Evolutionary conservation across 2,797 vertebrate species (phyloP).

Genomic region (Xenentodon cancila): DNA sequence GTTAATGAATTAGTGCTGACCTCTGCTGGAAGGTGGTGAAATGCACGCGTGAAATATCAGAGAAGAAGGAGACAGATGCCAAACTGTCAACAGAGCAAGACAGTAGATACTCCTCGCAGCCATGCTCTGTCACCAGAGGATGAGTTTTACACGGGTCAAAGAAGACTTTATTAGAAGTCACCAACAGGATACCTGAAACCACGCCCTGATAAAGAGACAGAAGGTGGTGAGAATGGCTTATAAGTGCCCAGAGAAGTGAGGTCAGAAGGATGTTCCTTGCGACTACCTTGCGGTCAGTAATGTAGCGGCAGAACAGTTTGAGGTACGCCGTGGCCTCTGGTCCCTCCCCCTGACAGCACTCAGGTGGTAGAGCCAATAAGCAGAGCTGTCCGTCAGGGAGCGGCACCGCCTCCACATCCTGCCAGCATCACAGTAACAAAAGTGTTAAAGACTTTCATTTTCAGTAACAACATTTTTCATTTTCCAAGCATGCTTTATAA

Average conservation of each 20-base stretch:
- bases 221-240: neutral
- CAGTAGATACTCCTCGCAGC: constrained; percentile 85
- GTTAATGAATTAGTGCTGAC: constrained; percentile 54
- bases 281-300: constrained; percentile 84
- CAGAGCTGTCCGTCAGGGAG: constrained; percentile 85
- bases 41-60: constrained; percentile 81
- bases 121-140: constrained; percentile 83
- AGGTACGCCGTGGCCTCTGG: constrained; percentile 76
- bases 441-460: neutral
- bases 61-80: constrained; percentile 80
- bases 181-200: constrained; percentile 83
- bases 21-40: constrained; percentile 79
- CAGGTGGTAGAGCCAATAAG: constrained; percentile 81
- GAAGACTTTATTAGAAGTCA: constrained; percentile 85
- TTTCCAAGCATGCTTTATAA: neutral
- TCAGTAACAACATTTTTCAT: neutral
- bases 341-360: constrained; percentile 79
- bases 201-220: constrained; percentile 74
- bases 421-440: constrained; percentile 16
- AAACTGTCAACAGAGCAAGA: constrained; percentile 80
- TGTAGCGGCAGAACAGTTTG: constrained; percentile 83
- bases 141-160: constrained; percentile 86
- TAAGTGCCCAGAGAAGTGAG: neutral
- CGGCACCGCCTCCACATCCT: constrained; percentile 86
- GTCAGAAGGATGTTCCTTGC: neutral